phyloP scores from a whole-genome alignment of 2,888 invertebrate genomes.

The Coecobrya sp. region DNA sequence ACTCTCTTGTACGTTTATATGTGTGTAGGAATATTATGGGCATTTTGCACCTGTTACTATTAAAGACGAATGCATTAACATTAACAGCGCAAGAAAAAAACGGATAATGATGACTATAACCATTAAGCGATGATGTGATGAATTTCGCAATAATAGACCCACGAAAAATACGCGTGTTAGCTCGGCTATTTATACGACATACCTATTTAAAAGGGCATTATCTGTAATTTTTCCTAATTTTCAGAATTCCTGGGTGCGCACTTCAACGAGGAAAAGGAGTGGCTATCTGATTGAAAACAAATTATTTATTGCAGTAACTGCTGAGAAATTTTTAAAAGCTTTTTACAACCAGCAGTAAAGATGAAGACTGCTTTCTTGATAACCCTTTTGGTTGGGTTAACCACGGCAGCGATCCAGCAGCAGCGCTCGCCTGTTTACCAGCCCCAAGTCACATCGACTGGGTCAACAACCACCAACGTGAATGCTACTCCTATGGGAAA shows the following conservation, averaged over 20 bases:
- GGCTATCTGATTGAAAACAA: constrained; percentile 5
- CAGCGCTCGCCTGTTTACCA: constrained; percentile 82
- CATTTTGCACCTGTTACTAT: constrained; percentile 37
- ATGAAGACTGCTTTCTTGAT: constrained; percentile 77
- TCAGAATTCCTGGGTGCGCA: constrained; percentile 9
- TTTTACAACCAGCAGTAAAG: constrained; percentile 29
- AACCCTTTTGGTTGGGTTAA: constrained; percentile 72
- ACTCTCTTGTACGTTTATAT: not conserved
- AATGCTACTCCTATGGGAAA: constrained; percentile 41
- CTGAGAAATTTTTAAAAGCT: not conserved
- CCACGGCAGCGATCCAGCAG: constrained; percentile 76
- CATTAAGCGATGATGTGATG: constrained; percentile 49
- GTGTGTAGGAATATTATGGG: not conserved
- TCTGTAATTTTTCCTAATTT: constrained; percentile 23
- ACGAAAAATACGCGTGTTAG: not conserved
- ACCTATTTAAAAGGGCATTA: not conserved
- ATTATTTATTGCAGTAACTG: constrained; percentile 10
- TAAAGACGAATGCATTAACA: constrained; percentile 29
- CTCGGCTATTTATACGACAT: not conserved
- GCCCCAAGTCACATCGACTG: constrained; percentile 71
- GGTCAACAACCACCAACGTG: constrained; percentile 36
- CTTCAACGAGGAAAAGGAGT: constrained; percentile 29
- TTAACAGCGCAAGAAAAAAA: constrained; percentile 23
- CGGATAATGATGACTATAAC: constrained; percentile 44
- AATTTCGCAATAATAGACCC: constrained; percentile 52